Percentiles rank a stretch among this genome's conserved stretches.
These are phyloP conservation scores for Pyrgilauda ruficollis DNA, from an alignment of 2,113 vertebrate species.

Conservation along the genomic window DNA sequence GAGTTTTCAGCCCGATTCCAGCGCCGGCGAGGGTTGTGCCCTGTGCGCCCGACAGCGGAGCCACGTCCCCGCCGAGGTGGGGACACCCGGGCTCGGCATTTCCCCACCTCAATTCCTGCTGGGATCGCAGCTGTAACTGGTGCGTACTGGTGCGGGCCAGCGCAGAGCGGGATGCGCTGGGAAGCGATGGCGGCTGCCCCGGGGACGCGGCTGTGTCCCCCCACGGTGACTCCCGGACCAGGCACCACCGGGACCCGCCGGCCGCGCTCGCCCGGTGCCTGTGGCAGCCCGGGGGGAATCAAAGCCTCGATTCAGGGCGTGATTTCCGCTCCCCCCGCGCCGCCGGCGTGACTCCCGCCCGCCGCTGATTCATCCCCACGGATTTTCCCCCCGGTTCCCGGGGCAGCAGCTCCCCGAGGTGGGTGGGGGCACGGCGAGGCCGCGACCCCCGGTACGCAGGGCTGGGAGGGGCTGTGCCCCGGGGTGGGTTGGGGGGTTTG, in stretches of 20 bases:
- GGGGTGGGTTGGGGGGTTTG: not conserved
- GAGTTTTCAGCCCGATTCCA: not conserved
- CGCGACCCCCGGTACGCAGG: fast-evolving
- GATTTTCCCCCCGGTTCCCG: not conserved
- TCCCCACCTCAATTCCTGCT: fast-evolving
- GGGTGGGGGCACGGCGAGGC: fast-evolving
- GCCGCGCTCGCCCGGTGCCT: not conserved
- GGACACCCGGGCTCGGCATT: fast-evolving
- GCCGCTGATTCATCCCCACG: not conserved
- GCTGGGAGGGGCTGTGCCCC: too few relatives aligned
- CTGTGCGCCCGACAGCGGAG: not conserved
- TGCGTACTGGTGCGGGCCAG: not conserved
- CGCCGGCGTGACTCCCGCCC: not conserved
- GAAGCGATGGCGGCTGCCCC: not conserved
- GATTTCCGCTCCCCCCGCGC: not conserved
- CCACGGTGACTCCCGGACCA: not conserved
- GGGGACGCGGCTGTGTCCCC: fast-evolving
- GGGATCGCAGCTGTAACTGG: not conserved
- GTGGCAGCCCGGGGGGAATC: not conserved
- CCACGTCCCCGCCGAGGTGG: fast-evolving
- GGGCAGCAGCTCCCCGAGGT: fast-evolving
- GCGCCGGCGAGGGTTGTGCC: not conserved
- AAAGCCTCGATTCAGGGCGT: not conserved
- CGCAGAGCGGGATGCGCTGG: not conserved
- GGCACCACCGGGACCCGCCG: not conserved